A percentile compares a stretch with the other conserved stretches of the same genome.
Evolutionary conservation across 1,140 invertebrate species (phyloP).

Genomic region (Charaxes varanes): DNA sequence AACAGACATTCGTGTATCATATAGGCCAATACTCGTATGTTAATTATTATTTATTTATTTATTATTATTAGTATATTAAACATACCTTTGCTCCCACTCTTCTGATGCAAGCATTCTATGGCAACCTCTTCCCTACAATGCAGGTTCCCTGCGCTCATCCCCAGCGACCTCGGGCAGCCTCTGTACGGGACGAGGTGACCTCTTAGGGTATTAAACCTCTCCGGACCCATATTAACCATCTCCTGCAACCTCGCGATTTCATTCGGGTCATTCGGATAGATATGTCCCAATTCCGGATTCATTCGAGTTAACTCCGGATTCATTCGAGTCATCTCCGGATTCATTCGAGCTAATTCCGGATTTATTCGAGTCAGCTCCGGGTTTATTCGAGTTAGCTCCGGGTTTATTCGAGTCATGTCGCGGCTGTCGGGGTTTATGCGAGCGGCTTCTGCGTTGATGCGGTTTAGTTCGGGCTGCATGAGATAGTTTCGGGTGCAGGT

Average conservation of each 20-base stretch:
- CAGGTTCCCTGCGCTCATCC: constrained; percentile 45
- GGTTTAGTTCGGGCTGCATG: constrained; percentile 28
- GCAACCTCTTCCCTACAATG: constrained; percentile 44
- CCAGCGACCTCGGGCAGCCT: constrained; percentile 41
- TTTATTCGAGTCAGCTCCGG: constrained; percentile 32
- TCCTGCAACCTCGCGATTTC: constrained; percentile 41
- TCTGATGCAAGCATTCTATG: constrained; percentile 59
- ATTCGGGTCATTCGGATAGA: constrained; percentile 37
- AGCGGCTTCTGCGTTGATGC: constrained; percentile 27
- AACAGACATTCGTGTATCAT: too few relatives aligned
- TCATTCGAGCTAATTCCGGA: constrained; percentile 33
- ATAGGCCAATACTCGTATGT: neutral
- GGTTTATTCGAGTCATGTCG: constrained; percentile 29
- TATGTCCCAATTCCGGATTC: constrained; percentile 30
- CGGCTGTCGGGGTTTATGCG: constrained; percentile 43
- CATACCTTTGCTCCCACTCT: constrained; percentile 50
- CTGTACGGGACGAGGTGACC: constrained; percentile 57
- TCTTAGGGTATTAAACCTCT: constrained; percentile 53
- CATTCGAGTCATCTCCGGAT: constrained; percentile 31
- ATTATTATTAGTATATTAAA: neutral
- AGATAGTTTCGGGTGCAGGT: constrained; percentile 47
- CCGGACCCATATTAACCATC: constrained; percentile 33
- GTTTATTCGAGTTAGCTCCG: constrained; percentile 33
- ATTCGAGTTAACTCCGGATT: constrained; percentile 31
- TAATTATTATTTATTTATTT: neutral